phyloP scores from a whole-genome alignment of 2,888 invertebrate species.

The Tachystola acroxantha region DNA sequence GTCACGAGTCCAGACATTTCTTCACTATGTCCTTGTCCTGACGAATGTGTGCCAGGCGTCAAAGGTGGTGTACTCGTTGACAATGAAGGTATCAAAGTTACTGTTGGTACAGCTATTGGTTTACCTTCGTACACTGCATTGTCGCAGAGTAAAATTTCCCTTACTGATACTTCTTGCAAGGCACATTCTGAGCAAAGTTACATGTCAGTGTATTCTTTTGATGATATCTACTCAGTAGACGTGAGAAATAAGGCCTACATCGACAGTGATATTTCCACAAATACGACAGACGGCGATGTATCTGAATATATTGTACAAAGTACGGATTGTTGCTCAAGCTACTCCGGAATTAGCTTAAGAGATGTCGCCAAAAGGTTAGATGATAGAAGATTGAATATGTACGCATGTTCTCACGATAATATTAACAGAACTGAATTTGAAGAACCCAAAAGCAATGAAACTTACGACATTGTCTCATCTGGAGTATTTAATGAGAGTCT shows the following conservation, averaged over 20 bases:
- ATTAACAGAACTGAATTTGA: not conserved
- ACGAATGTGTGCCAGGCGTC: slow-evolving; percentile 49
- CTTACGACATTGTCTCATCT: not conserved
- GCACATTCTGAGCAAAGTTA: not conserved
- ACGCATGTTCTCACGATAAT: not conserved
- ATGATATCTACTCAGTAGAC: not conserved
- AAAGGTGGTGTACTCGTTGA: slow-evolving; percentile 47
- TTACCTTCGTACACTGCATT: slow-evolving; percentile 25
- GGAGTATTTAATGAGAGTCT: not conserved
- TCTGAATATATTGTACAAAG: not conserved
- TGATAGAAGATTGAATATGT: not conserved
- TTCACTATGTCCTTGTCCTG: slow-evolving; percentile 46
- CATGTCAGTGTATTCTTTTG: not conserved
- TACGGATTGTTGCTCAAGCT: not conserved
- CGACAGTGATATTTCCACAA: not conserved
- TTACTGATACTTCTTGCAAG: not conserved
- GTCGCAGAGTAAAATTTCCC: not conserved
- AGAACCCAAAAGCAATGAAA: not conserved
- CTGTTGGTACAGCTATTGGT: slow-evolving; percentile 44
- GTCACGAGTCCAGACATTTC: slow-evolving; percentile 58
- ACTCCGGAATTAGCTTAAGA: not conserved
- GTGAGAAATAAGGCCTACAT: no score
- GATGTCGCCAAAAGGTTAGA: not conserved
- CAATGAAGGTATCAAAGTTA: slow-evolving; percentile 55
- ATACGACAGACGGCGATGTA: not conserved